A percentile compares a stretch with the other conserved stretches of the same genome.
Evolutionary conservation across 2,888 invertebrate species (phyloP).

Genomic region (Archips xylosteana): DNA sequence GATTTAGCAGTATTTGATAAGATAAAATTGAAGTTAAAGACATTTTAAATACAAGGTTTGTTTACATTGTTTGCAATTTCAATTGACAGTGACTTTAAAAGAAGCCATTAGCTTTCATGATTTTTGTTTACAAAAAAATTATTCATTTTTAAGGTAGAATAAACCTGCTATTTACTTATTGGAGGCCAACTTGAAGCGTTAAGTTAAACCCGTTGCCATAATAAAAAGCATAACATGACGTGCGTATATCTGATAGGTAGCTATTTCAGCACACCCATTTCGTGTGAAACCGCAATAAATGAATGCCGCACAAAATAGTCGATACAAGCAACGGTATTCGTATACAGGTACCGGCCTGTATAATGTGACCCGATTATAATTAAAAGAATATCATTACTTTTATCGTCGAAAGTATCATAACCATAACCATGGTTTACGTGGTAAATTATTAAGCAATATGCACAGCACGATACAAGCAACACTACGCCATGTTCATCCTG

Average conservation of each 20-base stretch:
- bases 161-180: neutral
- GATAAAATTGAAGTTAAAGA: too few species aligned
- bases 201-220: constrained; percentile 31
- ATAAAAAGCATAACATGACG: constrained; percentile 48
- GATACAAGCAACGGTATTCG: constrained; percentile 41
- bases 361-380: constrained; percentile 24
- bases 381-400: constrained; percentile 10
- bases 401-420: neutral
- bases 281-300: constrained; percentile 61
- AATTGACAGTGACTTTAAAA: too few species aligned
- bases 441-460: neutral
- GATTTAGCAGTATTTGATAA: too few species aligned
- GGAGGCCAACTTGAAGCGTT: constrained; percentile 15
- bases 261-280: constrained; percentile 55
- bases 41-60: too few species aligned
- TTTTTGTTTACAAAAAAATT: neutral
- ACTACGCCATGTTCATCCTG: neutral
- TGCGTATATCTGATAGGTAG: constrained; percentile 51
- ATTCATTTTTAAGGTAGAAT: neutral
- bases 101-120: too few species aligned
- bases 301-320: constrained; percentile 50
- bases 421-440: neutral
- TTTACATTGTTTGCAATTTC: too few species aligned
- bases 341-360: constrained; percentile 25
- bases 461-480: neutral